Conservation (phyloP, 1,140 invertebrate genomes). For the Steinernema khuongi region DNA sequence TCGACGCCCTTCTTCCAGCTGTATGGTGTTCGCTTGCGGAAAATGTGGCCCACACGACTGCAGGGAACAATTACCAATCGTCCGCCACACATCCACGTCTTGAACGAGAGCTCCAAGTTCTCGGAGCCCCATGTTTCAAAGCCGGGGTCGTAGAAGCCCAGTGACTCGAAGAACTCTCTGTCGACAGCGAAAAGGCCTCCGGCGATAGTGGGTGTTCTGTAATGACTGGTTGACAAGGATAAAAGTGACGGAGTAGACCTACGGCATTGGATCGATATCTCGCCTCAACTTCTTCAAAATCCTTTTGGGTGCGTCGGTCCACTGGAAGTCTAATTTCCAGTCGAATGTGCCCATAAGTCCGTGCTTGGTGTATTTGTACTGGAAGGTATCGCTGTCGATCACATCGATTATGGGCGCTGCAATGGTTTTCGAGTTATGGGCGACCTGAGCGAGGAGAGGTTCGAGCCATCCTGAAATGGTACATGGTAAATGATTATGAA, state of each 20-base stretch:
- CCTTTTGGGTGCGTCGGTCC: slow-evolving; percentile 88
- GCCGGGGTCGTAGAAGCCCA: slow-evolving; percentile 93
- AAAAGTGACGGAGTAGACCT: slow-evolving; percentile 35
- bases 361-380: slow-evolving; percentile 77
- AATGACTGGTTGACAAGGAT: slow-evolving; percentile 22
- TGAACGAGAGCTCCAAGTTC: slow-evolving; percentile 75
- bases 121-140: slow-evolving; percentile 99
- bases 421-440: slow-evolving; percentile 78
- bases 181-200: slow-evolving; percentile 70
- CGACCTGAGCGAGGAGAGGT: slow-evolving; percentile 85
- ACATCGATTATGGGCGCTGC: slow-evolving; percentile 91
- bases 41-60: slow-evolving; percentile 89
- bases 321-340: slow-evolving; percentile 95
- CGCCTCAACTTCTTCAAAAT: slow-evolving; percentile 77
- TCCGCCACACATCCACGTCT: slow-evolving; percentile 99
- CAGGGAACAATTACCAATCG: slow-evolving; percentile 84
- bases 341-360: slow-evolving; percentile 77
- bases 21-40: slow-evolving; percentile 80
- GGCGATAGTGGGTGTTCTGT: slow-evolving; percentile 86
- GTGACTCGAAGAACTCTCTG: slow-evolving; percentile 67
- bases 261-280: slow-evolving; percentile 80
- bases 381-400: slow-evolving; percentile 91
- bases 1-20: slow-evolving; percentile 59
- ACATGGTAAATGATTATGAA: slow-evolving; percentile 23
- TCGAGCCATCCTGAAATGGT: slow-evolving; percentile 78